A percentile compares a stretch with the other conserved stretches of the same genome.
Evolutionary conservation across 2,113 vertebrate species (phyloP).

Genomic region (Eulemur macaco): DNA sequence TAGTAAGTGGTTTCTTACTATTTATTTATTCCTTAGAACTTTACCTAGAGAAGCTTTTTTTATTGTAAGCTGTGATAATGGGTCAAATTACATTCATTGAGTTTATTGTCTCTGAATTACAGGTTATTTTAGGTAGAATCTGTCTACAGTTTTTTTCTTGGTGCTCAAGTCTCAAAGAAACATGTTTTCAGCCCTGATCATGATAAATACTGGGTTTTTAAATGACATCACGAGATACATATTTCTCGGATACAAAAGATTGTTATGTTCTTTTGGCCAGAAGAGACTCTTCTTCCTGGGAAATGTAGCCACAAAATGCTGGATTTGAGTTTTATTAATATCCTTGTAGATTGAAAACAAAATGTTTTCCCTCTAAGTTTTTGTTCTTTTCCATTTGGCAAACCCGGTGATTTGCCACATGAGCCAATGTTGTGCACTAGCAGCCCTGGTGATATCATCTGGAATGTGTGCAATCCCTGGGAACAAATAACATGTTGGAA

Average conservation of each 20-base stretch:
- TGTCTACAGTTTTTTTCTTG: not conserved
- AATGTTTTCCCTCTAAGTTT: conserved; percentile 77
- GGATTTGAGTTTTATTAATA: conserved; percentile 76
- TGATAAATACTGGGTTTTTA: conserved; percentile 59
- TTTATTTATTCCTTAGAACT: conserved; percentile 4
- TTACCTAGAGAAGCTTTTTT: conserved; percentile 35
- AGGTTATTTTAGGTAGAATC: conserved; percentile 10
- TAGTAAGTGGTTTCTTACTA: not conserved
- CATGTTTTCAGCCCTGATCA: conserved; percentile 39
- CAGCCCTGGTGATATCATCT: conserved; percentile 59
- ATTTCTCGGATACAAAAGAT: conserved; percentile 69
- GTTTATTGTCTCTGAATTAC: conserved; percentile 28
- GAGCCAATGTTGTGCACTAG: conserved; percentile 58
- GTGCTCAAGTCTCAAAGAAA: conserved; percentile 43
- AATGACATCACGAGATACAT: conserved; percentile 72
- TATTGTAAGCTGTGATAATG: not conserved
- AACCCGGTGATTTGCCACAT: conserved; percentile 53
- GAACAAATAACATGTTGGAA: conserved; percentile 55
- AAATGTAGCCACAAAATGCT: conserved; percentile 74
- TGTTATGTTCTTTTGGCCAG: conserved; percentile 71
- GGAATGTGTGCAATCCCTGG: conserved; percentile 42
- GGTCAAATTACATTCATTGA: not conserved
- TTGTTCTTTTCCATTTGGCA: conserved; percentile 77
- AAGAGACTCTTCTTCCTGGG: conserved; percentile 69
- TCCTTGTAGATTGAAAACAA: conserved; percentile 77